Conservation (phyloP, 2,888 invertebrate genomes). For the Nemoura dubitans region DNA sequence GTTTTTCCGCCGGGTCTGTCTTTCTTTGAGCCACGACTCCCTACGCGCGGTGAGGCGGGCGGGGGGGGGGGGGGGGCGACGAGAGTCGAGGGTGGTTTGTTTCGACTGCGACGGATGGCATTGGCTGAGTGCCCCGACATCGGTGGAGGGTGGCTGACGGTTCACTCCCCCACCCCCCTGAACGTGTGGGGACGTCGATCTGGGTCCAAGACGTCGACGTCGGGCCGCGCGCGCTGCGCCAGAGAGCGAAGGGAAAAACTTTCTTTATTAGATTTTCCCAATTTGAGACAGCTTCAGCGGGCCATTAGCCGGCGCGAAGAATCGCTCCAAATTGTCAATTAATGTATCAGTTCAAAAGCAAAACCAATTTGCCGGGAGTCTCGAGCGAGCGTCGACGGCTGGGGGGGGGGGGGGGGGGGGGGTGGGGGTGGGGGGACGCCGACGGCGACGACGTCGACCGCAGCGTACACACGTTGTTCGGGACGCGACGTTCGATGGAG, state of each 20-base stretch:
- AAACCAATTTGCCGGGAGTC: slow-evolving; percentile 54
- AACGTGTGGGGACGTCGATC: neutral
- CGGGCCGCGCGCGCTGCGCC: slow-evolving; percentile 39
- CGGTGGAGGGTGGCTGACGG: neutral
- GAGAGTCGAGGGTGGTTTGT: slow-evolving; percentile 27
- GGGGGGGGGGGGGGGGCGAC: slow-evolving; percentile 18
- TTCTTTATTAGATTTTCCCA: slow-evolving; percentile 53
- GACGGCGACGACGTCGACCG: neutral
- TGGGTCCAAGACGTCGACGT: slow-evolving; percentile 17
- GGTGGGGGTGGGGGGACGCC: slow-evolving; percentile 30
- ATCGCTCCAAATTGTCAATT: slow-evolving; percentile 56
- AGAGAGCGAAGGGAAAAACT: slow-evolving; percentile 42
- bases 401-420: neutral
- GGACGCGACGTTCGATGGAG: no score
- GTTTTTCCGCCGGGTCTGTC: slow-evolving; percentile 35
- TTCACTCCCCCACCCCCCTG: neutral
- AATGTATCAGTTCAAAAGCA: slow-evolving; percentile 55
- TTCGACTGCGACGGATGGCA: neutral
- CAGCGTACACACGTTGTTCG: no score
- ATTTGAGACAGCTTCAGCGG: slow-evolving; percentile 52
- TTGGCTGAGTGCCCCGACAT: neutral
- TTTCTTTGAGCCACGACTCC: slow-evolving; percentile 15
- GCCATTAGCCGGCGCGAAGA: slow-evolving; percentile 46
- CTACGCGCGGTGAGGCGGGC: neutral
- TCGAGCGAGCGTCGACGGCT: slow-evolving; percentile 47